Conservation (phyloP, 2,888 invertebrate genomes). For the Geotrupes spiniger region DNA sequence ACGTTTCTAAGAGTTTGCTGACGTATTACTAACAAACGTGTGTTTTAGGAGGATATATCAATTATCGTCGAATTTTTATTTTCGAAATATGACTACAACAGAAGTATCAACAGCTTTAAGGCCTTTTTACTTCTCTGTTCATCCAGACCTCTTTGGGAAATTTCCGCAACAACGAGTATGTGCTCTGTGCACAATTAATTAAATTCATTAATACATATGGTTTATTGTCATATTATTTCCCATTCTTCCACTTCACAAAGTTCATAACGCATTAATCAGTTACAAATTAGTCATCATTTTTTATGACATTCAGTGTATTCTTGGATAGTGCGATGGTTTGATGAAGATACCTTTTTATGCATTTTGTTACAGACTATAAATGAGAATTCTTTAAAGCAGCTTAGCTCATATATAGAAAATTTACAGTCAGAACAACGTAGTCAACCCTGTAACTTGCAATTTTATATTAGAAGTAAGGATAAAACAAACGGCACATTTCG, state of each 20-base stretch:
- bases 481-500: constrained; percentile 57
- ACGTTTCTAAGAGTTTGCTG: too few species aligned
- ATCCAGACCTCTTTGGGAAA: constrained; percentile 92
- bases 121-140: constrained; percentile 93
- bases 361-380: constrained; percentile 68
- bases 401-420: constrained; percentile 81
- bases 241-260: too few species aligned
- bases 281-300: too few species aligned
- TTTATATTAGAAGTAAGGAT: constrained; percentile 71
- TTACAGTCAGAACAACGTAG: constrained; percentile 65
- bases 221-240: too few species aligned
- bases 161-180: constrained; percentile 84
- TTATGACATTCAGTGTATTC: background rate
- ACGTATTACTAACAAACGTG: too few species aligned
- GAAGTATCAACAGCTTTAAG: constrained; percentile 88
- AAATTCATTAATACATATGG: too few species aligned
- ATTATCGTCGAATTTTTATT: background rate
- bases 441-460: constrained; percentile 65
- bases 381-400: constrained; percentile 84
- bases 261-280: too few species aligned
- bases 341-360: too few species aligned
- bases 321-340: too few species aligned
- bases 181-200: constrained; percentile 9
- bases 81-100: constrained; percentile 64
- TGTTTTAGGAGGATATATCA: background rate